Percentiles rank a stretch among this genome's conserved stretches.
Conservation (phyloP, 2,113 vertebrate genomes). For the Pampusana beccarii region DNA sequence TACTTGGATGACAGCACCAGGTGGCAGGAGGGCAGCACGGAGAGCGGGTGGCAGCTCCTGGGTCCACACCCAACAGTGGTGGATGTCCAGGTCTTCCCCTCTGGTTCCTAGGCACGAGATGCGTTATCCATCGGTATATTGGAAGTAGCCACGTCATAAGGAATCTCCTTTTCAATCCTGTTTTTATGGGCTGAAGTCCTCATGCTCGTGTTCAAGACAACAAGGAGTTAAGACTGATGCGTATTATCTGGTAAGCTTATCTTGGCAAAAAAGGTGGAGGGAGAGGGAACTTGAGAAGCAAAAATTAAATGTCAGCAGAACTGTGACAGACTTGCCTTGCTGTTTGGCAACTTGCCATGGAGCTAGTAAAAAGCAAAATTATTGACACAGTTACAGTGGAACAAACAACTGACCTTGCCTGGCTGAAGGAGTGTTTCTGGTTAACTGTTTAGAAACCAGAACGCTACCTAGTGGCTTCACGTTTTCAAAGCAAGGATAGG, state of each 20-base stretch:
- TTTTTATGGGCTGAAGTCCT: background rate
- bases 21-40: background rate
- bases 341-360: constrained; percentile 35
- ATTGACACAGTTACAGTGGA: background rate
- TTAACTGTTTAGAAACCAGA: constrained; percentile 31
- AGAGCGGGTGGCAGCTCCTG: background rate
- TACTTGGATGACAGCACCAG: background rate
- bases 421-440: background rate
- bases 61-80: background rate
- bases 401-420: constrained; percentile 34
- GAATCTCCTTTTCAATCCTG: background rate
- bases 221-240: constrained; percentile 22
- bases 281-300: constrained; percentile 36
- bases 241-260: constrained; percentile 6
- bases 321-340: constrained; percentile 30
- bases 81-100: background rate
- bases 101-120: background rate
- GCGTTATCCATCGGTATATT: accelerated
- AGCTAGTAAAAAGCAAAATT: constrained; percentile 43
- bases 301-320: constrained; percentile 59
- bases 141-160: background rate
- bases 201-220: background rate
- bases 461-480: background rate
- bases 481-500: background rate
- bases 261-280: constrained; percentile 23